Evolutionary conservation across 2,888 invertebrate genomes (phyloP).

Genomic region (Diloba caeruleocephala): DNA sequence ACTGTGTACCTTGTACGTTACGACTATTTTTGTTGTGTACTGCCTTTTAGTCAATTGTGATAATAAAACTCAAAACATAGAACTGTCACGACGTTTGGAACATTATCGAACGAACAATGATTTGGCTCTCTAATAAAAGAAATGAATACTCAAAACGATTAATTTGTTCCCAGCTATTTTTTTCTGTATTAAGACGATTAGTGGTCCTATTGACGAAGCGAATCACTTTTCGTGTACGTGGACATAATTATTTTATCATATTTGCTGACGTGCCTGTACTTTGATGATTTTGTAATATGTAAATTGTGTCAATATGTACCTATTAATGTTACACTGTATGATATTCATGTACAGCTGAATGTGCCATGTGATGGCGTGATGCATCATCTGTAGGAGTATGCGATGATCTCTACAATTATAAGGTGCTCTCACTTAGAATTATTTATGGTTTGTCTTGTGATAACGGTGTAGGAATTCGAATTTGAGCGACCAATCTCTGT

Average conservation of each 20-base stretch:
- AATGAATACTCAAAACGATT: conserved; percentile 75
- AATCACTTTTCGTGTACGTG: conserved; percentile 52
- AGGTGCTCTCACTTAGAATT: conserved; percentile 89
- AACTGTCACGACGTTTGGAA: conserved; percentile 62
- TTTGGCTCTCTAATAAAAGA: conserved; percentile 76
- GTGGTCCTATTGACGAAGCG: conserved; percentile 38
- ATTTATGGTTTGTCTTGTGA: conserved; percentile 85
- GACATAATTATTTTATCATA: conserved; percentile 58
- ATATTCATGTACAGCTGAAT: conserved; percentile 81
- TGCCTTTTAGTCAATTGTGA: conserved; percentile 72
- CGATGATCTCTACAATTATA: conserved; percentile 89
- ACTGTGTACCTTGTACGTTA: conserved; percentile 40
- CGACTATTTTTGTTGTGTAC: conserved; percentile 54
- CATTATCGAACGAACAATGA: conserved; percentile 52
- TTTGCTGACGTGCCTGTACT: conserved; percentile 77
- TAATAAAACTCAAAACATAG: conserved; percentile 62
- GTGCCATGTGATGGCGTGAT: conserved; percentile 84
- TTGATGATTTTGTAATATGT: conserved; percentile 74
- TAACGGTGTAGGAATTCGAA: conserved; percentile 79
- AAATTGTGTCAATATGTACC: conserved; percentile 85
- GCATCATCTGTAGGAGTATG: conserved; percentile 76
- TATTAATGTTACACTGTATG: conserved; percentile 79
- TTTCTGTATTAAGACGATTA: conserved; percentile 31
- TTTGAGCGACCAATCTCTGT: conserved; percentile 84
- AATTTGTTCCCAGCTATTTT: conserved; percentile 45